A percentile compares a stretch with the other conserved stretches of the same genome.
These are phyloP conservation scores for Platalea minor DNA, from an alignment of 2,797 vertebrate species.

Conservation along the genomic window DNA sequence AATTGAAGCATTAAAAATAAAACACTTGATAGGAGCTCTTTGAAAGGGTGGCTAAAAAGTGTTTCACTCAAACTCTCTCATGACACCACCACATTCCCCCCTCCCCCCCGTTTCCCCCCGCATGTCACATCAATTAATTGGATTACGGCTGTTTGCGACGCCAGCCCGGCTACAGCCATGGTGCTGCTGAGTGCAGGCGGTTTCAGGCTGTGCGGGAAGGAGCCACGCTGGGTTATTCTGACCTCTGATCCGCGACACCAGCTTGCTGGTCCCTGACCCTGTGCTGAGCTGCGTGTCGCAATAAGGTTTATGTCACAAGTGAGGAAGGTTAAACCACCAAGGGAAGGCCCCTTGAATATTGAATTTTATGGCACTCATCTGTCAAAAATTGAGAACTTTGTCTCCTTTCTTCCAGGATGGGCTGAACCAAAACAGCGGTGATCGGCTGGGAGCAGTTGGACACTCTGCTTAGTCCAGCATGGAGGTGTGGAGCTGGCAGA, in stretches of 20 bases:
- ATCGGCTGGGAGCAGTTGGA: not conserved
- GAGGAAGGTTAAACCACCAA: not conserved
- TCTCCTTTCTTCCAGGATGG: not conserved
- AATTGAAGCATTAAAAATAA: slow-evolving; percentile 62
- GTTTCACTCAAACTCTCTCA: not conserved
- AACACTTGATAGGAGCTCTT: slow-evolving; percentile 44
- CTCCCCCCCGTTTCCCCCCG: too few species aligned
- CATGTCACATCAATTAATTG: not conserved
- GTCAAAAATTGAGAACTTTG: not conserved
- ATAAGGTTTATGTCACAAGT: not conserved
- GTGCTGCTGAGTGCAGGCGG: not conserved
- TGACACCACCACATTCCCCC: not conserved
- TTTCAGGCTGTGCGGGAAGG: not conserved
- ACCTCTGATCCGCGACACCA: not conserved
- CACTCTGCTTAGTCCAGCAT: not conserved
- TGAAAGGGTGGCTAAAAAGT: not conserved
- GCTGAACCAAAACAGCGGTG: not conserved
- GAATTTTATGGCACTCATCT: not conserved
- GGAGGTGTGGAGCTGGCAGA: not conserved
- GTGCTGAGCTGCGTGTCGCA: not conserved
- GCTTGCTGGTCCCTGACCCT: not conserved
- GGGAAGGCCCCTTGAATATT: not conserved
- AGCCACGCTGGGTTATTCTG: not conserved
- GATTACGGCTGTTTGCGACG: not conserved
- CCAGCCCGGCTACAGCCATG: accelerated